A percentile compares a stretch with the other conserved stretches of the same genome.
These are phyloP conservation scores for Trinectes maculatus DNA, from an alignment of 2,113 vertebrate genomes.

Conservation along the genomic window DNA sequence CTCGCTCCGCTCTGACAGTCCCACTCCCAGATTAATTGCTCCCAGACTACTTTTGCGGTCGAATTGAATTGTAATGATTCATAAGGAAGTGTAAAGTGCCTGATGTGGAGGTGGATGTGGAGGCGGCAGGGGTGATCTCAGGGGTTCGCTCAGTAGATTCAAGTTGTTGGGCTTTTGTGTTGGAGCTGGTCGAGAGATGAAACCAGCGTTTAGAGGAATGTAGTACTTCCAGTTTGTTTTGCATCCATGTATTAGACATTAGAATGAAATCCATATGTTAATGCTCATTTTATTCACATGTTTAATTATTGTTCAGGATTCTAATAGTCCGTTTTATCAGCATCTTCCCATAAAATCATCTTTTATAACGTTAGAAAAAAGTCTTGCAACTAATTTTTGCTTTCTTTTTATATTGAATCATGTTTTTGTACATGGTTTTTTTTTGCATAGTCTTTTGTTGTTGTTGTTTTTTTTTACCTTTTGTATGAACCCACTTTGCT, in stretches of 20 bases:
- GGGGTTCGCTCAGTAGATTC: conserved; percentile 40
- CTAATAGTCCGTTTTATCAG: too few species aligned
- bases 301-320: too few species aligned
- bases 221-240: conserved; percentile 30
- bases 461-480: too few species aligned
- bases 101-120: conserved; percentile 56
- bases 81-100: conserved; percentile 69
- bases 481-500: too few species aligned
- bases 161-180: conserved; percentile 45
- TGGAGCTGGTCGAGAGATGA: conserved; percentile 6
- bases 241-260: background rate
- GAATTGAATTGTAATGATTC: conserved; percentile 74
- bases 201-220: conserved; percentile 9
- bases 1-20: conserved; percentile 60
- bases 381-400: too few species aligned
- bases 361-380: too few species aligned
- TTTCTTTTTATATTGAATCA: too few species aligned
- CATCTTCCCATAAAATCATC: too few species aligned
- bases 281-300: background rate
- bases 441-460: too few species aligned
- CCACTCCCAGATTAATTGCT: conserved; percentile 74
- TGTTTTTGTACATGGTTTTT: too few species aligned
- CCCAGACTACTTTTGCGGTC: conserved; percentile 67
- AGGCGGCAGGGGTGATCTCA: conserved; percentile 37
- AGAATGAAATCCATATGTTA: background rate